Evolutionary conservation across 2,113 vertebrate species (phyloP), one percentile per base, ranked within the genome.

Genomic region (Cyanistes caeruleus): DNA sequence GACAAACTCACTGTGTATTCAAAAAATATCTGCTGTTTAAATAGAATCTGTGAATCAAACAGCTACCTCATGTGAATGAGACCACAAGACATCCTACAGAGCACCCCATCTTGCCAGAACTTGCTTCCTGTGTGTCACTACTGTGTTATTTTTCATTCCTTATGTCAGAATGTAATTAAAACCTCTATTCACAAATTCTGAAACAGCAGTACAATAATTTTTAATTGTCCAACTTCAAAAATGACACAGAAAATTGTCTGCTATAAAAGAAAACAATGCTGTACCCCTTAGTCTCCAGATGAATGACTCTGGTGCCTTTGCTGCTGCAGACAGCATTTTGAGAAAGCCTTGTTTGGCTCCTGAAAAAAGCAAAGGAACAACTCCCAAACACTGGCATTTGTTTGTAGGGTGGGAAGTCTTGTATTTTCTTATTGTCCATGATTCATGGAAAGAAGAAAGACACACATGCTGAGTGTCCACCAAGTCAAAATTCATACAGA

Each of bases 41-140:
- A 73, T n/a, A 85, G 88, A 86, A 94, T 69, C 51, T 90, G 49
- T 90, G 86, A 85, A 55, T 93, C 92, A 90, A 89, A 69, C 24
- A 58, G 37, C n/a, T 64, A 39, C 60, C 11, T 63, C 21, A 23
- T 13, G 35, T 28, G 59, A 93, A 53, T 22, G 84, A 65, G 62
- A 91, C 48, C 77, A 90, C 62, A 96, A 70, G 35, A 74, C 53
- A 56, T 28, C 44, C 53, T 90, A 60, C 1, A 14, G 72, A 89
- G 73, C 91, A 94, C n/a, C 25, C 64, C 28, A 21, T 31, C 48
- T 76, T 83, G 46, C 43, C 67, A 90, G 67, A 92, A 90, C 37
- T 83, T 69, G 43, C 31, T 94, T 92, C 88, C 85, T 92, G 46
- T 92, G 63, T 75, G 51, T 74, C 62, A 85, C 28, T 53, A 75